These are phyloP conservation scores for Periphyllus acericola DNA, from an alignment of 2,888 invertebrate genomes.

Conservation along the genomic window DNA sequence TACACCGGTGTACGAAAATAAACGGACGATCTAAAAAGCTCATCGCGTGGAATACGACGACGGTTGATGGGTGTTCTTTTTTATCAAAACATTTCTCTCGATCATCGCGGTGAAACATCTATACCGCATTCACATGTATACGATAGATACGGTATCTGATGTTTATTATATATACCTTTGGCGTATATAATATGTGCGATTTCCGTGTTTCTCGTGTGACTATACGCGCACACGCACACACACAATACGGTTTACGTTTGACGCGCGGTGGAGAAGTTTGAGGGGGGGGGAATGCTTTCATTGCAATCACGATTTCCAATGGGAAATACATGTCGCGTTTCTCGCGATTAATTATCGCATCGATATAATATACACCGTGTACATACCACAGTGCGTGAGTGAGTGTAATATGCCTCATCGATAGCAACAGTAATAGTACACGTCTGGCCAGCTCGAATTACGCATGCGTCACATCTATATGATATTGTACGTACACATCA, in stretches of 20 bases:
- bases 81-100: not conserved
- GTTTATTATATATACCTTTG: no score
- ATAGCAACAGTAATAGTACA: not conserved
- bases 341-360: constrained; percentile 27
- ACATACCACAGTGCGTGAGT: not conserved
- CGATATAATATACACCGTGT: not conserved
- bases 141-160: no score
- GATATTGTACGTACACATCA: not conserved
- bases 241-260: no score
- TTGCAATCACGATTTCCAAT: constrained; percentile 8
- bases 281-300: not conserved
- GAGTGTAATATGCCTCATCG: not conserved
- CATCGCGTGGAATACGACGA: not conserved
- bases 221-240: no score
- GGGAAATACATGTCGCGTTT: not conserved
- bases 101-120: not conserved
- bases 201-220: constrained; percentile 11
- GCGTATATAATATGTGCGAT: not conserved
- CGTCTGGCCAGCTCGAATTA: not conserved
- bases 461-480: not conserved
- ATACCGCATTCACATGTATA: not conserved
- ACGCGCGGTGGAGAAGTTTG: not conserved
- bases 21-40: not conserved
- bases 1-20: not conserved
- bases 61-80: not conserved